Conservation (phyloP, 2,888 invertebrate genomes). For the Thereva nobilitata region DNA sequence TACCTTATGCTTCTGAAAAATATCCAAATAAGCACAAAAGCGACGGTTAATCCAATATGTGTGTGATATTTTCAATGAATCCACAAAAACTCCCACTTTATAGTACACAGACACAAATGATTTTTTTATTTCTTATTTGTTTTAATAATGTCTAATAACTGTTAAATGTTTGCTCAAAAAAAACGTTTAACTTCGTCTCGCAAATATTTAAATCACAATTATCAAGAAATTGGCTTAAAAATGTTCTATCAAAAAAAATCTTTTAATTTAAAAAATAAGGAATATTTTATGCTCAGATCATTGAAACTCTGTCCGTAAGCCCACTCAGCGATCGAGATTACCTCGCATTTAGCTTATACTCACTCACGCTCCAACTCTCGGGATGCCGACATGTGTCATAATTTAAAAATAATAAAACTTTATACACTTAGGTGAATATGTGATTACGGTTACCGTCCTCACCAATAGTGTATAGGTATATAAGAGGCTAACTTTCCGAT, state of each 20-base stretch:
- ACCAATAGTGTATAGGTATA: constrained; percentile 8
- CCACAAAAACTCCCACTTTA: constrained; percentile 23
- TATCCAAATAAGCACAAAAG: constrained; percentile 32
- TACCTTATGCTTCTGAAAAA: constrained; percentile 21
- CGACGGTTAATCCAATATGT: constrained; percentile 12
- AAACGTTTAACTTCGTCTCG: too few relatives aligned
- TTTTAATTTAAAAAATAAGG: too few relatives aligned
- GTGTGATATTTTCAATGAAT: constrained; percentile 10
- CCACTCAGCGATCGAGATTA: constrained; percentile 5
- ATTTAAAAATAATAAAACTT: constrained; percentile 39
- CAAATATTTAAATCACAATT: too few relatives aligned
- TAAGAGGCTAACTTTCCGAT: constrained; percentile 12
- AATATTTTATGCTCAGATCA: too few relatives aligned
- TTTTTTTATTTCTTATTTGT: background rate
- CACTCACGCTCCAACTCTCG: constrained; percentile 21
- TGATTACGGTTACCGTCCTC: constrained; percentile 21
- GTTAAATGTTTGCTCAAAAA: too few relatives aligned
- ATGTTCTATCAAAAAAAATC: too few relatives aligned
- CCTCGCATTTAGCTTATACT: constrained; percentile 17
- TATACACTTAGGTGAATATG: constrained; percentile 24
- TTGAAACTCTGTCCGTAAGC: too few relatives aligned
- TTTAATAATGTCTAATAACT: background rate
- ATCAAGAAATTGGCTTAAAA: too few relatives aligned
- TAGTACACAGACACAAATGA: constrained; percentile 1
- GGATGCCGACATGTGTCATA: constrained; percentile 40